Evolutionary conservation across 2,797 vertebrate genomes (phyloP), one percentile per base, ranked within the genome.

Genomic region (Schizothorax lantsangensis): DNA sequence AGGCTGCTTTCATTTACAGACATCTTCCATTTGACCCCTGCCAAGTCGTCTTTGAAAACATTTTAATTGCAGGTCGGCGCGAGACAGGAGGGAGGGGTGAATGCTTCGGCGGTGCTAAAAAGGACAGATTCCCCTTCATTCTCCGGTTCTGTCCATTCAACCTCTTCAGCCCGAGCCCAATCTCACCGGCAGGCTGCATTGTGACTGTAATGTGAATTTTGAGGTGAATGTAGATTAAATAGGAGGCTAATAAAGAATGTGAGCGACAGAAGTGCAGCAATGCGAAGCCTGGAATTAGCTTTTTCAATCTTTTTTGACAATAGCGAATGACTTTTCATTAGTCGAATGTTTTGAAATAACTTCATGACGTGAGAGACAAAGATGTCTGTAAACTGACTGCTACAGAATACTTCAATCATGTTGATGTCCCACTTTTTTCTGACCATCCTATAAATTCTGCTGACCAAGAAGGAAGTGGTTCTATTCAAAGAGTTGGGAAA

Each of bases 1-100:
- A 19, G 83, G 62, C 91, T 88, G 79, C 88, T 91, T 85, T 90
- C 91, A 90, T 90, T 88, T 83, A 88, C 74, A 49, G 88, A 93
- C 90, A 90, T 84, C 81, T 92, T 90, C 89, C 91, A 88, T 93
- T 92, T 91, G 90, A 93, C 91, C 90, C 91, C 87, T 94, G 92
- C 93, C 92, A 93, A 93, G 89, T 92, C 59, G 66, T 85, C 92
- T 90, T 86, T 84, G 88, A 91, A 91, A 90, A 87, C 77, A 78
- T 81, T 86, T 83, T 90, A 90, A 89, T 82, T 91, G 88, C 86
- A 23, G 47, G 87, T 68, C 89, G 85, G 85, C 85, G 74, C 86
- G 84, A 83, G 86, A 85, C 84, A 85, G 72, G 81, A 83, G 81
- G 87, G 83, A 84, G 54, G 68, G 43, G 36, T 85, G 78, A 71